phyloP scores from a whole-genome alignment of 2,797 vertebrate species.

The Nyctibius grandis region DNA sequence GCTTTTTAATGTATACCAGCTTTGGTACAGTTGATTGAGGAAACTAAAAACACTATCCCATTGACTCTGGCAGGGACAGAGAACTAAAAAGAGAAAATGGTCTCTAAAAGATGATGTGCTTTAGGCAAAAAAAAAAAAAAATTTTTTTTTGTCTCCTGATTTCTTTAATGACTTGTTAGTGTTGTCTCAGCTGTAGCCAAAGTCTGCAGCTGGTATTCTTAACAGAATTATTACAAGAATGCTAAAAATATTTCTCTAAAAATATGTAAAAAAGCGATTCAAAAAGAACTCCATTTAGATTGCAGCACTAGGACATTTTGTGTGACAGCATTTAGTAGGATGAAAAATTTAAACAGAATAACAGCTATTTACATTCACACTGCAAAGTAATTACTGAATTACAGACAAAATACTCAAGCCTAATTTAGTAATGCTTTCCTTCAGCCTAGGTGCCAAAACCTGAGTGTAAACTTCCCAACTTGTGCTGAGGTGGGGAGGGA shows the following conservation, averaged over 20 bases:
- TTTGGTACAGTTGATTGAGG: background rate
- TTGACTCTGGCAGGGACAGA: background rate
- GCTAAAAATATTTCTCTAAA: slow-evolving; percentile 72
- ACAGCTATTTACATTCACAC: slow-evolving; percentile 71
- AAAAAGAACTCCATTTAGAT: slow-evolving; percentile 57
- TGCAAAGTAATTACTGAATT: slow-evolving; percentile 68
- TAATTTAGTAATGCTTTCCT: slow-evolving; percentile 70
- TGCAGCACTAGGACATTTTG: slow-evolving; percentile 66
- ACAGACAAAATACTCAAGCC: slow-evolving; percentile 66
- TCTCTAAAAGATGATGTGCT: slow-evolving; percentile 14
- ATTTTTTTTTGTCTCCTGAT: slow-evolving; percentile 35
- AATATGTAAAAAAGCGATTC: slow-evolving; percentile 61
- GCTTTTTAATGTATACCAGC: background rate
- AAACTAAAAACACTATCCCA: background rate
- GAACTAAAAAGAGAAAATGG: background rate
- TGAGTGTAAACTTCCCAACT: slow-evolving; percentile 49
- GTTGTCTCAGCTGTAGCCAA: slow-evolving; percentile 49
- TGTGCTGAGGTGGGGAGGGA: slow-evolving; percentile 12
- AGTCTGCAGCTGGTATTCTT: slow-evolving; percentile 70
- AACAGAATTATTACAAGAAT: slow-evolving; percentile 64
- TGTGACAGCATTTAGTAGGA: slow-evolving; percentile 63
- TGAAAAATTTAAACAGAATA: slow-evolving; percentile 71
- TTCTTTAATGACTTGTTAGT: slow-evolving; percentile 71
- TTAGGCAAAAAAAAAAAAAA: background rate
- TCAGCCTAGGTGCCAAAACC: slow-evolving; percentile 64